Base-by-base conservation (phyloP, 2,797 vertebrate species). In the Esox lucius region DNA sequence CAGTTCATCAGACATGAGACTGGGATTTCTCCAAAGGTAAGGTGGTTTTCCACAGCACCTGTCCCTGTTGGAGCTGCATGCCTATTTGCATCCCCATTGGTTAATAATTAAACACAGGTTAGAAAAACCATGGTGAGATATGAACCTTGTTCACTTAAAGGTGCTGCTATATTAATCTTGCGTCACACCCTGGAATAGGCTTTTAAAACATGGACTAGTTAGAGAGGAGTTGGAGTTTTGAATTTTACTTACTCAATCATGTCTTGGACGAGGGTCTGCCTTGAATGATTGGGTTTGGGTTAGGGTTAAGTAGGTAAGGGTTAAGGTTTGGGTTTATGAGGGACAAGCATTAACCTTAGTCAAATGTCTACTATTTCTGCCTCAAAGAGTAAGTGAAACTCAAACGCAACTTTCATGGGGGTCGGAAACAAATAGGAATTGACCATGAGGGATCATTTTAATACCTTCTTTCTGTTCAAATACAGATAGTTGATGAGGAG, bases 1-100 rank as follows among this genome's bases (percentile, higher is more conserved):
- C 96, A 96, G 77, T 91, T 94, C 28, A 85, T 99, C 85, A 95
- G 98, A 88, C 96, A 97, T 0, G 96, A 97, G 89, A 93, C 98
- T 0, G 98, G 98, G 73, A 95, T 99, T 0, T 88, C 93, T 74
- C 70, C 94, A 24, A 97, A 95, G 94, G 98, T 98, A 88, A 31
- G 56, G 56, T 24, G 11, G 9, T 61, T n/a, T 68, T 7, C 8
- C 42, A 46, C 42, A 46, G 22, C 24, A 17, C 6, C 24, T 46
- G 16, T 49, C 26, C 7, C 11, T 75, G 9, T 56, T 66, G 4
- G 51, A 68, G 46, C 28, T 24, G 31, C 67, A 42, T 24, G 12
- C 42, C 61, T 17, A 26, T 75, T 61, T 66, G 33, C 51, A 17
- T 9, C 15, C 0, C 13, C n/a, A 19, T 16, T 26, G 65, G 61